These are phyloP conservation scores for Tenualosa ilisha DNA, from an alignment of 2,797 vertebrate species.

Conservation along the genomic window DNA sequence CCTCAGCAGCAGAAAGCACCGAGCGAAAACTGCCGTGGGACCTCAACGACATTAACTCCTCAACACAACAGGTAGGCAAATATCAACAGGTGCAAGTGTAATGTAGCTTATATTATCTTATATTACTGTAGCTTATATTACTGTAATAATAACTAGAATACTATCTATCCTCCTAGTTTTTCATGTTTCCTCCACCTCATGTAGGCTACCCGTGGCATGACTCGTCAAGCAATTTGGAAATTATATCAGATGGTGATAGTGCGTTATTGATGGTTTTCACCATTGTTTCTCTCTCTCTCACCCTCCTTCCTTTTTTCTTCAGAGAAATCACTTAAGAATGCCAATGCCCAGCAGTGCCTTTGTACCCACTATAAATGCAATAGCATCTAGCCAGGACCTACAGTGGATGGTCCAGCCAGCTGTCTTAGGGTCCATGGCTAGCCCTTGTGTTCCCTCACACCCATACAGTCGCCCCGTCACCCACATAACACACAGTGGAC, in stretches of 20 bases:
- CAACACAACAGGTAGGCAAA: constrained; percentile 1
- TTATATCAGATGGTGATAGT: neutral
- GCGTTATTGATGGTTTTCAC: neutral
- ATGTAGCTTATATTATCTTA: too few relatives aligned
- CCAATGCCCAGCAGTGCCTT: constrained; percentile 71
- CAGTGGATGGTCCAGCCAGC: constrained; percentile 88
- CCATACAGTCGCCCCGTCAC: constrained; percentile 74
- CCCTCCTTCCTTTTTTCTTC: neutral
- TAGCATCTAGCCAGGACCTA: constrained; percentile 84
- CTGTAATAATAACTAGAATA: too few relatives aligned
- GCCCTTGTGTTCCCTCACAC: constrained; percentile 73
- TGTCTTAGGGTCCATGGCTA: constrained; percentile 83
- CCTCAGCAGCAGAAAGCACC: neutral
- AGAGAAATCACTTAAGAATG: neutral
- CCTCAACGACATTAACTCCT: neutral
- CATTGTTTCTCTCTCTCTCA: neutral
- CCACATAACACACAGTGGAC: constrained; percentile 68
- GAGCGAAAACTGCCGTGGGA: neutral
- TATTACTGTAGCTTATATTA: too few relatives aligned
- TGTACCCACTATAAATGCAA: constrained; percentile 83
- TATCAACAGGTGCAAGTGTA: neutral
- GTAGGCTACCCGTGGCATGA: neutral
- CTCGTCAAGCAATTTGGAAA: neutral
- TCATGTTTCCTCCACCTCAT: too few relatives aligned
- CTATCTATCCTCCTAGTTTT: too few relatives aligned